Percentiles rank a stretch among this genome's conserved stretches.
These are phyloP conservation scores for Amphimallon solstitiale DNA, from an alignment of 2,888 invertebrate genomes.

Conservation along the genomic window DNA sequence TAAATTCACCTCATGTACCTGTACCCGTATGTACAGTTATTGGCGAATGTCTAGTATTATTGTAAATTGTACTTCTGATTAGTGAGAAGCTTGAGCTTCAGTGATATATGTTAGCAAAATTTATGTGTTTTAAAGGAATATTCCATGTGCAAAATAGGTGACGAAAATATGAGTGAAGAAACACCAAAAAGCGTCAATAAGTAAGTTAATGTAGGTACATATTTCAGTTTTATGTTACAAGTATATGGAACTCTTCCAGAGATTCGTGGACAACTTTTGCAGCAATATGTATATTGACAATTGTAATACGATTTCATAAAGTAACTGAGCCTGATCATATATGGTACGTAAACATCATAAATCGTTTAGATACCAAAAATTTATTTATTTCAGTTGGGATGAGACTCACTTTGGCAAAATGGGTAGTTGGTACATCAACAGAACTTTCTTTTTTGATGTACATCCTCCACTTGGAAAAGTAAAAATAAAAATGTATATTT, in stretches of 20 bases:
- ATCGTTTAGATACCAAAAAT: background rate
- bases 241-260: constrained; percentile 48
- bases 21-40: no score
- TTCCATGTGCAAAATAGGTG: background rate
- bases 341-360: constrained; percentile 72
- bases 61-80: no score
- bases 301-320: constrained; percentile 86
- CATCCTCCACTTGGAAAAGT: constrained; percentile 98
- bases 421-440: constrained; percentile 98
- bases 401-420: constrained; percentile 99
- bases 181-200: background rate
- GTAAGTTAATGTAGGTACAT: background rate
- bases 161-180: background rate
- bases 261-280: constrained; percentile 76
- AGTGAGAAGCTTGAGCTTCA: no score
- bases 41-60: no score
- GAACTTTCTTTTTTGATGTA: constrained; percentile 98
- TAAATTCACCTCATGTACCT: no score
- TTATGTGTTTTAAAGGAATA: background rate
- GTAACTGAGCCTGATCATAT: constrained; percentile 93
- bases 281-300: constrained; percentile 72
- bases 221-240: background rate
- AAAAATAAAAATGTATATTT: constrained; percentile 44
- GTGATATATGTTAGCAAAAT: no score
- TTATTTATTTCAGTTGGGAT: constrained; percentile 81